A percentile compares a stretch with the other conserved stretches of the same genome.
Evolutionary conservation across 2,797 vertebrate genomes (phyloP).

Genomic region (Meriones psammophilus): DNA sequence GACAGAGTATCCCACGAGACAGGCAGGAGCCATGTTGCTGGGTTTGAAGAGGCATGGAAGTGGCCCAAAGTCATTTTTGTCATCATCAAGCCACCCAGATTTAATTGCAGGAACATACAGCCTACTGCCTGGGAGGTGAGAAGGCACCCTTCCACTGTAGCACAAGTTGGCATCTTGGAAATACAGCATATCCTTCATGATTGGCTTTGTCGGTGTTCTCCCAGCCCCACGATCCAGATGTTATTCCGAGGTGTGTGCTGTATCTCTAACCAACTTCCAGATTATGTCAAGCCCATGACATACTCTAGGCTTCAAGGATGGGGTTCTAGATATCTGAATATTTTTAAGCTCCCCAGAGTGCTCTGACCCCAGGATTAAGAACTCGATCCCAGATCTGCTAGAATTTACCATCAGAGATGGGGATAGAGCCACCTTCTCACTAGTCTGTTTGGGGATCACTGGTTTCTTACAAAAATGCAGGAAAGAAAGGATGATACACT

Average conservation of each 20-base stretch:
- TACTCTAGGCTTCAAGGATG: neutral
- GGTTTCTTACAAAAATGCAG: neutral
- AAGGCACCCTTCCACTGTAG: neutral
- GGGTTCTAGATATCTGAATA: neutral
- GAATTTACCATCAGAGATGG: neutral
- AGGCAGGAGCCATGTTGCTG: neutral
- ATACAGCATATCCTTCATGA: fast-evolving
- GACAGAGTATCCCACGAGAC: neutral
- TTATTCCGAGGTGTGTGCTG: neutral
- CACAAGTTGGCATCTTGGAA: neutral
- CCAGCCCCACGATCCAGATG: neutral
- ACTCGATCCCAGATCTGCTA: neutral
- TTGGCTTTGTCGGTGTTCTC: neutral
- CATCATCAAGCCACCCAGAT: neutral
- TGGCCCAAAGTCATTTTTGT: neutral
- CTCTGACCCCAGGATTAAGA: neutral
- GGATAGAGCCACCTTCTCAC: neutral
- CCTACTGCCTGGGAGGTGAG: neutral
- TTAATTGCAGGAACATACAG: neutral
- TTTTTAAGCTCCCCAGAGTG: neutral
- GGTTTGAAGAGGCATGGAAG: neutral
- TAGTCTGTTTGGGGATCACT: neutral
- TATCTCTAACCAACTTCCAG: neutral
- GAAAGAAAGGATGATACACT: neutral
- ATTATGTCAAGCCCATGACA: neutral